A percentile compares a stretch with the other conserved stretches of the same genome.
Evolutionary conservation across 2,888 invertebrate species (phyloP).

Genomic region (Microchrysa polita): DNA sequence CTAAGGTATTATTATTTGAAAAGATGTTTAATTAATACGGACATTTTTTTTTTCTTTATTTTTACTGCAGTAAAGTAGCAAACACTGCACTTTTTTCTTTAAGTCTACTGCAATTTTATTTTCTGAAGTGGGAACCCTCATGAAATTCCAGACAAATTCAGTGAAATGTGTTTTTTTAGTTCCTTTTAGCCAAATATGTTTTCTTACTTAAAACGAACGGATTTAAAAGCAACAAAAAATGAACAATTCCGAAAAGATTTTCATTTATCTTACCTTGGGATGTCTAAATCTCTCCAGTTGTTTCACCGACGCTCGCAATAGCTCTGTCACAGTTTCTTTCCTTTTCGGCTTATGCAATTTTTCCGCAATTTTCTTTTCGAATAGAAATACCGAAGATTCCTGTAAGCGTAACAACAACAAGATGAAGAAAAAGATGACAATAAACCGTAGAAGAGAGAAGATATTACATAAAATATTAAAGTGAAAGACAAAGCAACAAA

Average conservation of each 20-base stretch:
- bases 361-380: constrained; percentile 92
- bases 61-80: too few species aligned
- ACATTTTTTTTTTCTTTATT: too few species aligned
- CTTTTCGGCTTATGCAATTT: constrained; percentile 92
- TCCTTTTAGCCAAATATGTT: too few species aligned
- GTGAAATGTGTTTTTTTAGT: too few species aligned
- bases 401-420: constrained; percentile 64
- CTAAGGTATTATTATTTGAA: too few species aligned
- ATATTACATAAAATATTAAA: not conserved
- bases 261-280: constrained; percentile 70
- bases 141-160: too few species aligned
- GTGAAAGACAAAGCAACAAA: not conserved
- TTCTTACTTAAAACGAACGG: too few species aligned
- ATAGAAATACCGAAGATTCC: constrained; percentile 94
- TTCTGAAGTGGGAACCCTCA: too few species aligned
- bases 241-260: not conserved
- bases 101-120: too few species aligned
- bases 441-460: too few species aligned
- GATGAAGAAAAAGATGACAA: not conserved
- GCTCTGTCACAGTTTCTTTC: constrained; percentile 91
- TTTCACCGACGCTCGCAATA: constrained; percentile 80
- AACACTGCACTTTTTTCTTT: too few species aligned
- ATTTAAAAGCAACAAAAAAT: not conserved
- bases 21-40: too few species aligned
- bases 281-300: constrained; percentile 85